Percentiles rank a stretch among this genome's conserved stretches.
phyloP scores from a whole-genome alignment of 30 jellyfish, hydroid and myxozoan species.

The Hydra vulgaris region DNA sequence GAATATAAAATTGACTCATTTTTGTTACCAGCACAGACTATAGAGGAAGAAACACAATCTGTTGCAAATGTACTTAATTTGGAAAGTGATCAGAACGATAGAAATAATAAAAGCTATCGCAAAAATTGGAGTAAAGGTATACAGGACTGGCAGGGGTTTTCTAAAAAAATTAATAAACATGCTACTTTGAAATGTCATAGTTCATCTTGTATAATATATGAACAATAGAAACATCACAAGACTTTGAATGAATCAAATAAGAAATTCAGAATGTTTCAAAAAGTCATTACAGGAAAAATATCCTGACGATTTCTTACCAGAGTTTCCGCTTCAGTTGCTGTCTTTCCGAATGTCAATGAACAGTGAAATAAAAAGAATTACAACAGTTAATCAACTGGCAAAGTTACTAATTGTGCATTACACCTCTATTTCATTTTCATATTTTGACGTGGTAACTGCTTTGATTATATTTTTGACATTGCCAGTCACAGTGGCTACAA shows the following conservation, averaged over 20 bases:
- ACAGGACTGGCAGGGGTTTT: background rate
- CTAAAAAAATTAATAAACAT: background rate
- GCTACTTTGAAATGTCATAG: background rate
- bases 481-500: background rate
- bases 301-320: background rate
- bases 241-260: background rate
- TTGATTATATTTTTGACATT: background rate
- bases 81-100: background rate
- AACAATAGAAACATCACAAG: background rate
- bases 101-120: background rate
- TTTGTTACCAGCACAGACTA: no score
- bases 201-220: background rate
- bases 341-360: background rate
- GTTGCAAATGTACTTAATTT: background rate
- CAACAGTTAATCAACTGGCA: background rate
- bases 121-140: background rate
- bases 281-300: background rate
- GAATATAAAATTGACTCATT: no score
- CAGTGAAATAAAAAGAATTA: background rate
- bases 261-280: background rate
- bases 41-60: no score
- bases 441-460: background rate
- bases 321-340: background rate
- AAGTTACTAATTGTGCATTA: background rate
- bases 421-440: background rate